Percentiles rank a stretch among this genome's conserved stretches.
Conservation (phyloP, 2,888 invertebrate species). For the Hipparchia semele region DNA sequence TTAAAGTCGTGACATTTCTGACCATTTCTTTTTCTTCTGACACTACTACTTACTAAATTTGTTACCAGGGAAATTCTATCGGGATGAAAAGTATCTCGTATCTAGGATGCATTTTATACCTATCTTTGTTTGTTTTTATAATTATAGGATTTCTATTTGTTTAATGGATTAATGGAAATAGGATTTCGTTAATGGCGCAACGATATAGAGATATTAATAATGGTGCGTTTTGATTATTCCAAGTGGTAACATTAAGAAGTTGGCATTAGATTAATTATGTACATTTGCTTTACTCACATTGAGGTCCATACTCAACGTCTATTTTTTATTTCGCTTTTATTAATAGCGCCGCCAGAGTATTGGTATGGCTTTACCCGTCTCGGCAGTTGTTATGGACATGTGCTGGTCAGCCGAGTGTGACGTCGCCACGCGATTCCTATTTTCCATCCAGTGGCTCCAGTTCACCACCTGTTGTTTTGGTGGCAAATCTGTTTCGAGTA, state of each 20-base stretch:
- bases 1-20: too few relatives aligned
- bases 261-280: neutral
- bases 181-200: too few relatives aligned
- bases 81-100: neutral
- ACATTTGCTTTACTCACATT: neutral
- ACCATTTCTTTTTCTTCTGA: too few relatives aligned
- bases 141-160: too few relatives aligned
- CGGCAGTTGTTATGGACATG: conserved; percentile 63
- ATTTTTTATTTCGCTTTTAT: conserved; percentile 8
- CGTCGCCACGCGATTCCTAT: conserved; percentile 49
- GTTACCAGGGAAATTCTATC: too few relatives aligned
- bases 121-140: neutral
- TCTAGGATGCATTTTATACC: neutral
- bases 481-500: conserved; percentile 56
- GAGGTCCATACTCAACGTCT: neutral
- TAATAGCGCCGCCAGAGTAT: conserved; percentile 6
- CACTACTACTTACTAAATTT: too few relatives aligned
- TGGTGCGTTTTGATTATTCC: too few relatives aligned
- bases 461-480: conserved; percentile 67
- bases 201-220: too few relatives aligned
- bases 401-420: conserved; percentile 57
- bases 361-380: conserved; percentile 24
- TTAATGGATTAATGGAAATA: too few relatives aligned
- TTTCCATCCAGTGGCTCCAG: conserved; percentile 62
- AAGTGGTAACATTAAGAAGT: neutral